phyloP scores from a whole-genome alignment of 2,888 invertebrate species.

The Heliconius sara region DNA sequence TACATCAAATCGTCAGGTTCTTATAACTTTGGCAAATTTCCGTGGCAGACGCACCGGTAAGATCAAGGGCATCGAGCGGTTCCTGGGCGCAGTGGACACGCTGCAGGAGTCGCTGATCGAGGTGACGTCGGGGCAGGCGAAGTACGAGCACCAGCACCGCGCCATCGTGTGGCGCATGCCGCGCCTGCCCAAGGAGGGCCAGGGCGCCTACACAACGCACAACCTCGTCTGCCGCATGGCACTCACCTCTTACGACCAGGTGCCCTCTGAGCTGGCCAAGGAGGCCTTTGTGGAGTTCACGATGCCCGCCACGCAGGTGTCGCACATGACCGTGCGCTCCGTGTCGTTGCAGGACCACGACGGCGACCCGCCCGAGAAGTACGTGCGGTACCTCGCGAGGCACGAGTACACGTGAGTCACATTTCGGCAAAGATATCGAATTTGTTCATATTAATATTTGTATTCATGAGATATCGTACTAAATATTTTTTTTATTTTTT shows the following conservation, averaged over 20 bases:
- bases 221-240: constrained; percentile 97
- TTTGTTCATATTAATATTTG: not conserved
- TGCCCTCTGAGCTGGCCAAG: constrained; percentile 95
- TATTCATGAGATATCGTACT: not conserved
- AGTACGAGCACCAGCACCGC: constrained; percentile 99
- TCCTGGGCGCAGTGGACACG: constrained; percentile 95
- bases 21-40: not conserved
- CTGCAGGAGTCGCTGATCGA: constrained; percentile 96
- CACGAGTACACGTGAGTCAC: constrained; percentile 94
- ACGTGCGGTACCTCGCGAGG: constrained; percentile 97
- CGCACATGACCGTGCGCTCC: constrained; percentile 97
- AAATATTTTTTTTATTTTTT: not conserved
- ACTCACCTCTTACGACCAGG: constrained; percentile 98
- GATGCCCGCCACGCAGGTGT: constrained; percentile 98
- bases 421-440: not conserved
- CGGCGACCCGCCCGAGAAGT: constrained; percentile 98
- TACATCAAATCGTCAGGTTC: too few species aligned
- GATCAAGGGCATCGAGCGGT: constrained; percentile 95
- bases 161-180: constrained; percentile 99
- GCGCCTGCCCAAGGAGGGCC: constrained; percentile 98
- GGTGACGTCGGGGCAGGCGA: constrained; percentile 97
- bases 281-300: constrained; percentile 96
- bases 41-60: constrained; percentile 89
- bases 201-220: constrained; percentile 99
- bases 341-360: constrained; percentile 94